Evolutionary conservation across 1,140 invertebrate species (phyloP).

Genomic region (Diuraphis noxia): DNA sequence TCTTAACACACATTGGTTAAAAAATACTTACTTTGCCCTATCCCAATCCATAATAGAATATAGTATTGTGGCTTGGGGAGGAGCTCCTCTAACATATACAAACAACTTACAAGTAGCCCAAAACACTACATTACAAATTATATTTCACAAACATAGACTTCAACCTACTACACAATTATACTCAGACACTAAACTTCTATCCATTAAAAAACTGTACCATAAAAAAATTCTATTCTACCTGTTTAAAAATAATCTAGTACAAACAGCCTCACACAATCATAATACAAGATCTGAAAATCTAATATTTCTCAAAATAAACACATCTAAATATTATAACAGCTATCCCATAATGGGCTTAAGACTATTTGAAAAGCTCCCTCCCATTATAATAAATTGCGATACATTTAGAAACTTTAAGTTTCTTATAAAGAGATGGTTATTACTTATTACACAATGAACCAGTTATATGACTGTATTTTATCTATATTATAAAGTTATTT

Average conservation of each 20-base stretch:
- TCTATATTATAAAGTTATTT: neutral
- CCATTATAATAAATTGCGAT: neutral
- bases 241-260: neutral
- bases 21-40: slow-evolving; percentile 7
- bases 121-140: neutral
- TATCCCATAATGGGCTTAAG: no score
- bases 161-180: neutral
- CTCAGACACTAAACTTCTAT: neutral
- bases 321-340: no score
- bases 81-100: neutral
- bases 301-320: no score
- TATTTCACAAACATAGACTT: neutral
- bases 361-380: no score
- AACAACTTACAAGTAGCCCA: neutral
- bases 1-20: neutral
- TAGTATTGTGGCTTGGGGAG: neutral
- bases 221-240: neutral
- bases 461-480: neutral
- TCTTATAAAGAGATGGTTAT: neutral
- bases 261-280: neutral
- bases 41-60: slow-evolving; percentile 3
- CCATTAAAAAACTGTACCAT: neutral
- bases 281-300: no score
- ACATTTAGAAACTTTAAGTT: neutral
- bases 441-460: neutral